These are phyloP conservation scores for Pristionchus fissidentatus DNA, from an alignment of 2,888 invertebrate species.

Conservation along the genomic window DNA sequence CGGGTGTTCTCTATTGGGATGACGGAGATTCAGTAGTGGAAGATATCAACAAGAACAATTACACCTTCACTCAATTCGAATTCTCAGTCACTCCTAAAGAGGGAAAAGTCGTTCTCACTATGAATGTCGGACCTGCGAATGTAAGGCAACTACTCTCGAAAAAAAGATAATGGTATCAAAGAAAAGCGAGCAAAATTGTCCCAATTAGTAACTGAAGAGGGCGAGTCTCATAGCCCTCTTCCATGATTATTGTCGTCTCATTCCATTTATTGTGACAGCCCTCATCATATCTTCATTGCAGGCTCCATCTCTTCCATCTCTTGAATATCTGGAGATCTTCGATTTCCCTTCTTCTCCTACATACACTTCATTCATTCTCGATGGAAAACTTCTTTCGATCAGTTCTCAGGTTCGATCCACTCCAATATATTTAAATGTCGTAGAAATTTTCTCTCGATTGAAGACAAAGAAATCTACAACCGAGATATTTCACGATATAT, in stretches of 20 bases:
- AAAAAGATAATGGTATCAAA: neutral
- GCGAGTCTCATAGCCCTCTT: neutral
- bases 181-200: neutral
- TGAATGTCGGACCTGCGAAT: neutral
- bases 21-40: conserved; percentile 67
- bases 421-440: neutral
- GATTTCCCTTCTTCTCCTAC: conserved; percentile 60
- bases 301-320: conserved; percentile 55
- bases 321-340: conserved; percentile 68
- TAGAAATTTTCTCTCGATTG: neutral
- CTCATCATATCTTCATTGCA: conserved; percentile 41
- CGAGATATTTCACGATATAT: neutral
- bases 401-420: conserved; percentile 43
- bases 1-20: conserved; percentile 67
- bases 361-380: conserved; percentile 59
- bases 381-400: conserved; percentile 56
- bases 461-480: neutral
- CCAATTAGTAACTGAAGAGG: neutral
- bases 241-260: too few species aligned
- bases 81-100: neutral
- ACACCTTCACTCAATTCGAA: neutral
- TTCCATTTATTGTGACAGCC: too few species aligned
- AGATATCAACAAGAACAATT: conserved; percentile 52
- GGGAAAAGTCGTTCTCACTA: conserved; percentile 14
- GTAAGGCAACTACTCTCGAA: neutral